Conservation (phyloP, 92 coral and sea anemone genomes). For the Epizoanthus scotinus region DNA sequence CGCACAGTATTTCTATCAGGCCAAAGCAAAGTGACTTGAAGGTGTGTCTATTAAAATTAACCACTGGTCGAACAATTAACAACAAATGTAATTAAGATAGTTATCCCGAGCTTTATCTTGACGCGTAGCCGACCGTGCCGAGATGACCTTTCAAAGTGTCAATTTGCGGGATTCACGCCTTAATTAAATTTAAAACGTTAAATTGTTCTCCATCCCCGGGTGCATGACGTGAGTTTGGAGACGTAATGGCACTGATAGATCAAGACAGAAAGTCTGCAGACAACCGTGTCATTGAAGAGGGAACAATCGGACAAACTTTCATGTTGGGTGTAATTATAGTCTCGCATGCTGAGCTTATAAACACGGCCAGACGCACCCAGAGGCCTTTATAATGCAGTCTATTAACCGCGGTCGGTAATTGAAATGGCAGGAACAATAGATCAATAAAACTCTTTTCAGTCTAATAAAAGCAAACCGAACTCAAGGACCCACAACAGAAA, state of each 20-base stretch:
- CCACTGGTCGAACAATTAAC: conserved; percentile 84
- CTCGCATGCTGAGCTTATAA: conserved; percentile 32
- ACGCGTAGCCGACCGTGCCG: conserved; percentile 80
- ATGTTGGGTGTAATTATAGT: conserved; percentile 29
- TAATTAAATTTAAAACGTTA: conserved; percentile 89
- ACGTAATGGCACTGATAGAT: conserved; percentile 57
- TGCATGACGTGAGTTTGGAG: conserved; percentile 59
- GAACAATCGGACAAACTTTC: conserved; percentile 8
- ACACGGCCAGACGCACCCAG: conserved; percentile 61
- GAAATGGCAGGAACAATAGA: conserved; percentile 70
- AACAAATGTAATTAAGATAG: conserved; percentile 96
- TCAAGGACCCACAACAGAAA: conserved; percentile 18
- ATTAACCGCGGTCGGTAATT: conserved; percentile 64
- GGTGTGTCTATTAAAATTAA: conserved; percentile 69
- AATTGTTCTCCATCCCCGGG: conserved; percentile 64
- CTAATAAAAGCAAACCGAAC: conserved; percentile 7
- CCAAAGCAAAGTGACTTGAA: conserved; percentile 53
- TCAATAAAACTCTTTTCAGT: conserved; percentile 69
- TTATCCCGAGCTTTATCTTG: conserved; percentile 81
- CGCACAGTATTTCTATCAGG: conserved; percentile 4
- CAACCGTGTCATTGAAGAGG: neutral
- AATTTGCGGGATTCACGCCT: conserved; percentile 94
- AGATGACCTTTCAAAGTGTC: conserved; percentile 92
- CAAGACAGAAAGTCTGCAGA: conserved; percentile 29
- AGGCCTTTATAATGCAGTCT: conserved; percentile 53